phyloP scores from a whole-genome alignment of 2,888 invertebrate genomes.

The Drosophila diplacantha region DNA sequence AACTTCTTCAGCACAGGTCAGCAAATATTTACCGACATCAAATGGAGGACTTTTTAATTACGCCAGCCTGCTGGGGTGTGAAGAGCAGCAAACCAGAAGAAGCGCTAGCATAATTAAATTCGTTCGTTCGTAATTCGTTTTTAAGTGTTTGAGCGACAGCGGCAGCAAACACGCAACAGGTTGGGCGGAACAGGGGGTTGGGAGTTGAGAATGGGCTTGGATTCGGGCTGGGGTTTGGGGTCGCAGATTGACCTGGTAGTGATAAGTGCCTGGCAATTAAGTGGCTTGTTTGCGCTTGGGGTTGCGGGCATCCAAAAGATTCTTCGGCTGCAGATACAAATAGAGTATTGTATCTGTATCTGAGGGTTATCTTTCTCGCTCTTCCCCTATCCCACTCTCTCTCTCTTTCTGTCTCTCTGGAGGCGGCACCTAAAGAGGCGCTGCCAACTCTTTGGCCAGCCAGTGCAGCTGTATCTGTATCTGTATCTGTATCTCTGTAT shows the following conservation, averaged over 20 bases:
- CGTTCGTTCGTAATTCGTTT: constrained; percentile 67
- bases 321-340: neutral
- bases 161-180: constrained; percentile 61
- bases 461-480: constrained; percentile 48
- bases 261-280: constrained; percentile 55
- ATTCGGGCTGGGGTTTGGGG: constrained; percentile 1
- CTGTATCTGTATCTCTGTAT: constrained; percentile 51
- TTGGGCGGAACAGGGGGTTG: constrained; percentile 18
- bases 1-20: constrained; percentile 75
- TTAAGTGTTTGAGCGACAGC: constrained; percentile 54
- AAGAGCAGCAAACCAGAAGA: constrained; percentile 54
- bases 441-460: constrained; percentile 53
- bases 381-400: constrained; percentile 19
- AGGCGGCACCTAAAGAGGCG: constrained; percentile 45
- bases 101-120: constrained; percentile 70
- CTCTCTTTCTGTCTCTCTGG: constrained; percentile 27
- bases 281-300: constrained; percentile 32
- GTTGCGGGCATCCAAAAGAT: constrained; percentile 11
- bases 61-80: constrained; percentile 54
- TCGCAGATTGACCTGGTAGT: constrained; percentile 41
- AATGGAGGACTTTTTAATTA: constrained; percentile 66
- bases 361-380: constrained; percentile 2
- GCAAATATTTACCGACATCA: constrained; percentile 69
- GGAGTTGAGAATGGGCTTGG: neutral
- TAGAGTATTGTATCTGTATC: neutral